These are phyloP conservation scores for Drosophila pallidifrons DNA, from an alignment of 1,140 invertebrate genomes.

Conservation along the genomic window DNA sequence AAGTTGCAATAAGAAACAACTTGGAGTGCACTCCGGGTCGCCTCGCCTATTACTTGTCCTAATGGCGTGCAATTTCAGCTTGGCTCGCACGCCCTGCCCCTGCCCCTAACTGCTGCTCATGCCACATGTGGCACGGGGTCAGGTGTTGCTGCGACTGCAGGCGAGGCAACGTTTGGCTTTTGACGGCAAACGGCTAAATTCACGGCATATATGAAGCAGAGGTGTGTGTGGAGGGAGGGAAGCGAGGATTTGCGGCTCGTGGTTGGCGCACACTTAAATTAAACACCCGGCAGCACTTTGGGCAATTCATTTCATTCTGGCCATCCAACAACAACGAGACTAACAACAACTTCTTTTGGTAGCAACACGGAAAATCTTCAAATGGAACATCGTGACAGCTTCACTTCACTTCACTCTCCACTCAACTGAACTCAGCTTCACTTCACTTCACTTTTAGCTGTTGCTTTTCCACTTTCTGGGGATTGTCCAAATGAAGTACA, in stretches of 20 bases:
- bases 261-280: slow-evolving; percentile 67
- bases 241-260: slow-evolving; percentile 30
- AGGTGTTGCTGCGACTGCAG: slow-evolving; percentile 28
- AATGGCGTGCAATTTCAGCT: slow-evolving; percentile 75
- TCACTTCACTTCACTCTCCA: slow-evolving; percentile 20
- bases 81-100: neutral
- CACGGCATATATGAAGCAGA: neutral
- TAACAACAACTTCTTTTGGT: slow-evolving; percentile 2
- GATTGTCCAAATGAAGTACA: slow-evolving; percentile 34
- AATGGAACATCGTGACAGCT: slow-evolving; percentile 61
- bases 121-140: slow-evolving; percentile 33
- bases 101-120: neutral
- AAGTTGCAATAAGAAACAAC: slow-evolving; percentile 70
- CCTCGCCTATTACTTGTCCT: slow-evolving; percentile 78
- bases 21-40: slow-evolving; percentile 70
- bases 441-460: neutral
- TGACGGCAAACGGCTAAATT: slow-evolving; percentile 19
- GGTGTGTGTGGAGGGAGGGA: neutral
- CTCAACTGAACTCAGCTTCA: neutral
- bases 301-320: slow-evolving; percentile 70
- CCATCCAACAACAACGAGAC: slow-evolving; percentile 11
- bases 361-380: slow-evolving; percentile 51
- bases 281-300: slow-evolving; percentile 71
- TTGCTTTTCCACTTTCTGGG: slow-evolving; percentile 1
- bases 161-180: slow-evolving; percentile 24